These are phyloP conservation scores for Cervus canadensis DNA, from an alignment of 2,113 vertebrate genomes.

Conservation along the genomic window DNA sequence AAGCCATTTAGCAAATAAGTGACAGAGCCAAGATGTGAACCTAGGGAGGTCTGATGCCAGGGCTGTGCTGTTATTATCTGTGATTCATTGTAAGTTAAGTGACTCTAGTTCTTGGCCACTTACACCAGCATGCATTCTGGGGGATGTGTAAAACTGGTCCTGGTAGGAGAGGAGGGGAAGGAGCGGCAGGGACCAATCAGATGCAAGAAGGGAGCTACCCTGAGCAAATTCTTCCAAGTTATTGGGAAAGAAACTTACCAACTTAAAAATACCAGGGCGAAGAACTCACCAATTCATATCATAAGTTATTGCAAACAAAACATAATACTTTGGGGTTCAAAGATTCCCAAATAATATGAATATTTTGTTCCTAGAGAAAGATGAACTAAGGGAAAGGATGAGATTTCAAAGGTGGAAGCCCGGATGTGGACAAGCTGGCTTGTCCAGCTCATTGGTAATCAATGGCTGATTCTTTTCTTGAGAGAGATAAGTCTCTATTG, in stretches of 20 bases:
- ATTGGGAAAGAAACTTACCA: neutral
- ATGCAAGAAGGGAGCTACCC: neutral
- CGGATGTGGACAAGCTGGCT: neutral
- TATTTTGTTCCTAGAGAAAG: neutral
- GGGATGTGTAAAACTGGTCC: neutral
- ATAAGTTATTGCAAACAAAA: neutral
- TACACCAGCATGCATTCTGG: neutral
- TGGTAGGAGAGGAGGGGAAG: neutral
- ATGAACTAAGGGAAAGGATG: neutral
- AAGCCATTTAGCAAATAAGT: neutral
- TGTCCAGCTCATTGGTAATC: neutral
- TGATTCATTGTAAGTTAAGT: conserved; percentile 9
- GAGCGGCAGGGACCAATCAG: neutral
- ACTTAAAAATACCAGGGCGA: neutral
- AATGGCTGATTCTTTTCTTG: neutral
- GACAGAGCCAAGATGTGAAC: neutral
- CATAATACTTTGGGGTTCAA: neutral
- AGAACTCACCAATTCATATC: neutral
- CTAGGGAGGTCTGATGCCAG: neutral
- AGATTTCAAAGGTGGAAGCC: conserved; percentile 5
- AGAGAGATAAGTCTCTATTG: neutral
- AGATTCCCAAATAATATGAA: neutral
- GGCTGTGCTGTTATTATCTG: neutral
- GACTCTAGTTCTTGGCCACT: conserved; percentile 23
- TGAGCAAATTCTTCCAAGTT: neutral